These are phyloP conservation scores for Leucophenga montana DNA, from an alignment of 2,888 invertebrate genomes.

Conservation along the genomic window DNA sequence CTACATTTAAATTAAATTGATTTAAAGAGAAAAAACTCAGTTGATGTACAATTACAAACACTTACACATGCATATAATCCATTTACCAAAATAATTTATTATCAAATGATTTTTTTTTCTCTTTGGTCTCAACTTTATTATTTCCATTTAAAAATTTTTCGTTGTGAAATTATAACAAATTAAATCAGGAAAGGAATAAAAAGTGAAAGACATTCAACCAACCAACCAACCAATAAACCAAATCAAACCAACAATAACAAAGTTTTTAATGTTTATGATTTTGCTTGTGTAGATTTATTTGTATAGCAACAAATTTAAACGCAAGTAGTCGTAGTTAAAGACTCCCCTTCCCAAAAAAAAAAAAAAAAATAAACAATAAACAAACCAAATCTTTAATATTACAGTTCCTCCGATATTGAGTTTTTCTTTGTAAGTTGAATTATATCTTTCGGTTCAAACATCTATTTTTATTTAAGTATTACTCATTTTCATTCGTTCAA, in stretches of 20 bases:
- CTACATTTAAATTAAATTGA: no score
- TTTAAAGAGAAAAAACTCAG: no score
- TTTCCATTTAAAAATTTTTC: no score
- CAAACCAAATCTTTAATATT: neutral
- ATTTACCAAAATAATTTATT: no score
- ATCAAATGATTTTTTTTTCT: no score
- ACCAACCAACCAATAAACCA: slow-evolving; percentile 28
- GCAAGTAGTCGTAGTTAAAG: slow-evolving; percentile 63
- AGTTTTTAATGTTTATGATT: slow-evolving; percentile 57
- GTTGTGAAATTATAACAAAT: slow-evolving; percentile 6
- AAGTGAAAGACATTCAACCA: slow-evolving; percentile 15
- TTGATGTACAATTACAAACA: no score
- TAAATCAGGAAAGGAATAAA: neutral
- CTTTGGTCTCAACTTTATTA: no score
- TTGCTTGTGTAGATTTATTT: slow-evolving; percentile 71
- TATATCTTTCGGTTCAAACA: neutral
- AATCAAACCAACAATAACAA: slow-evolving; percentile 26
- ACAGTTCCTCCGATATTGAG: neutral
- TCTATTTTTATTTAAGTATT: neutral
- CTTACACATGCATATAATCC: no score
- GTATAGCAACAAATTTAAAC: slow-evolving; percentile 59
- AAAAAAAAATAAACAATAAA: slow-evolving; percentile 27
- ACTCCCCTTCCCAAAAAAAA: slow-evolving; percentile 33
- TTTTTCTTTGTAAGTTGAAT: no score
- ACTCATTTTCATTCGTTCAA: neutral